Evolutionary conservation across 2,888 invertebrate species (phyloP).

Genomic region (Platycheirus albimanus): DNA sequence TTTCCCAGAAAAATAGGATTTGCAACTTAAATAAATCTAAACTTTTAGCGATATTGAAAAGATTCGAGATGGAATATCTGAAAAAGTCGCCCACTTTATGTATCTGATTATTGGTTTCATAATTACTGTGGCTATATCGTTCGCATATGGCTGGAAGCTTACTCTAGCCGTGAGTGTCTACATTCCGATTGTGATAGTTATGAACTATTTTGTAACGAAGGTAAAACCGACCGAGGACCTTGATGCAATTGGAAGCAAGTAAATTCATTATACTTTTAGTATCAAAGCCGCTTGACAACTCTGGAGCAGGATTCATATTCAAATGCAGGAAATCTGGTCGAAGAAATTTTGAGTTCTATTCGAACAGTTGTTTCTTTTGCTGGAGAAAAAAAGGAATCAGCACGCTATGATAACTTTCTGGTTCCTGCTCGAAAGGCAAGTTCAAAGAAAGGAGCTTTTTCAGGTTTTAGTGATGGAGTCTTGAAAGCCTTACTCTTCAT

Average conservation of each 20-base stretch:
- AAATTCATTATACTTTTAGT: constrained; percentile 79
- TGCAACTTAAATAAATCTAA: not conserved
- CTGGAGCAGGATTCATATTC: constrained; percentile 89
- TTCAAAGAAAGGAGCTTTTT: constrained; percentile 86
- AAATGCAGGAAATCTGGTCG: constrained; percentile 89
- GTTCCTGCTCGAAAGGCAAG: constrained; percentile 87
- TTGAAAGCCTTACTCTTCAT: constrained; percentile 90
- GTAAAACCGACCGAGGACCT: constrained; percentile 80
- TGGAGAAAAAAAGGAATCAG: constrained; percentile 89
- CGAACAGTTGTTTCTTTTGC: constrained; percentile 91
- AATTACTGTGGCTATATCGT: constrained; percentile 88
- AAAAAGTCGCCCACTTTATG: constrained; percentile 90
- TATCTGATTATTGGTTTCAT: constrained; percentile 83
- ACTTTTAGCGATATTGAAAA: constrained; percentile 88
- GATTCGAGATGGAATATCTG: constrained; percentile 92
- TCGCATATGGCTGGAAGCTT: constrained; percentile 93
- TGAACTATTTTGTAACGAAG: constrained; percentile 90
- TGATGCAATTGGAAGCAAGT: too few species aligned
- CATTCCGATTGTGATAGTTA: constrained; percentile 89
- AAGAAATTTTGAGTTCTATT: constrained; percentile 89
- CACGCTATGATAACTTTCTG: constrained; percentile 85
- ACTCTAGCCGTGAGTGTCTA: constrained; percentile 91
- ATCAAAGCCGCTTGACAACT: constrained; percentile 87
- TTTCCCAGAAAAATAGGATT: not conserved
- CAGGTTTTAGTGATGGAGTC: constrained; percentile 88